Evolutionary conservation across 2,113 vertebrate genomes (phyloP).

Genomic region (Mastomys coucha): DNA sequence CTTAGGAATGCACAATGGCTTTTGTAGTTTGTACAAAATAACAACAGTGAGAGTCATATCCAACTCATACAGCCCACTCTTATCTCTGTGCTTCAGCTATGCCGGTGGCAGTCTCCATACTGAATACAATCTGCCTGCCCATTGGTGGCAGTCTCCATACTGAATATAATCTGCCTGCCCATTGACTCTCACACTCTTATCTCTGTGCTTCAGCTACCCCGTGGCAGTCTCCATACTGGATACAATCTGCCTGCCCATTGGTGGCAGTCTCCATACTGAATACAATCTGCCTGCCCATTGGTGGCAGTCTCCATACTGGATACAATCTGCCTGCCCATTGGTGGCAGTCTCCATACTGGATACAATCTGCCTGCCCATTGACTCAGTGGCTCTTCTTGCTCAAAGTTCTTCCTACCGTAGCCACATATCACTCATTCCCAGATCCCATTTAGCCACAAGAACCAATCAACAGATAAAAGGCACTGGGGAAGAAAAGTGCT

Average conservation of each 20-base stretch:
- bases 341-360: no score
- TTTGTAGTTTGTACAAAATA: not conserved
- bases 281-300: not conserved
- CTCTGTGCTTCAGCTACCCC: not conserved
- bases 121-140: not conserved
- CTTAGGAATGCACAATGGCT: not conserved
- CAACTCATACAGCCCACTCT: not conserved
- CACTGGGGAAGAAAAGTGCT: not conserved
- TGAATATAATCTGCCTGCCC: no score
- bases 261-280: not conserved
- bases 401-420: not conserved
- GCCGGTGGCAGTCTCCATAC: not conserved
- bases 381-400: not conserved
- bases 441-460: not conserved
- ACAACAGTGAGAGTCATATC: not conserved
- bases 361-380: no score
- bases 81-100: not conserved
- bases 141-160: no score
- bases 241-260: no score
- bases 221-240: no score
- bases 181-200: no score
- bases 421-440: not conserved
- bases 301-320: not conserved
- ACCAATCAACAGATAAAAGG: conserved; percentile 20
- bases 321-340: not conserved